These are phyloP conservation scores for Ischnura elegans DNA, from an alignment of 2,888 invertebrate genomes.

Conservation along the genomic window DNA sequence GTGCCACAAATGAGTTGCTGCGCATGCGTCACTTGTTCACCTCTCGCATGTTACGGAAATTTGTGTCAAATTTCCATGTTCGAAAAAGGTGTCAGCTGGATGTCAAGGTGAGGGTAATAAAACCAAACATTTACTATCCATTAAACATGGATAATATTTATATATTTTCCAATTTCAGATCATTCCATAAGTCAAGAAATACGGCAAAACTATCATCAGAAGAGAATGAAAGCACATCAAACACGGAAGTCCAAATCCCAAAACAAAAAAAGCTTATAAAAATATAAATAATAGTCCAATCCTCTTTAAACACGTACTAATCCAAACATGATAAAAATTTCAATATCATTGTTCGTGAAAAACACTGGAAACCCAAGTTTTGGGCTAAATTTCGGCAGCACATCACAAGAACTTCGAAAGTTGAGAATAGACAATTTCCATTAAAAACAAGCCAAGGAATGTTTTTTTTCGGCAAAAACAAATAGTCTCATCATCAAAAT, in stretches of 20 bases:
- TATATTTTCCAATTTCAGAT: slow-evolving; percentile 22
- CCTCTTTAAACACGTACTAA: neutral
- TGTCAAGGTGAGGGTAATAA: slow-evolving; percentile 45
- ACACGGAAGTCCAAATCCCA: neutral
- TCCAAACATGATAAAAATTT: neutral
- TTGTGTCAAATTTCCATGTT: slow-evolving; percentile 59
- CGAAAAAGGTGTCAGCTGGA: slow-evolving; percentile 39
- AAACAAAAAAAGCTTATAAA: slow-evolving; percentile 8
- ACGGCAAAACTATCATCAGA: neutral
- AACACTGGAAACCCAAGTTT: neutral
- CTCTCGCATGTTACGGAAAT: slow-evolving; percentile 53
- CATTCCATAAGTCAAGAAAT: neutral
- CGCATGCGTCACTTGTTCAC: slow-evolving; percentile 80
- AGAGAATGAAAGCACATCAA: neutral
- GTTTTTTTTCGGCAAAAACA: neutral
- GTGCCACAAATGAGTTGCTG: slow-evolving; percentile 81
- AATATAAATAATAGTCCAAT: slow-evolving; percentile 20
- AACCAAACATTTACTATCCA: neutral
- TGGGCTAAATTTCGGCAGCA: neutral
- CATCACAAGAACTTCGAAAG: neutral
- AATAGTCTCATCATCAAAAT: neutral
- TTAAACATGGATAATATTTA: neutral
- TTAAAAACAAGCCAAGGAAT: slow-evolving; percentile 2
- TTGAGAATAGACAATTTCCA: neutral
- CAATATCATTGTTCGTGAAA: neutral